Evolutionary conservation across 2,797 vertebrate genomes (phyloP).

Genomic region (Poeciliopsis infans): DNA sequence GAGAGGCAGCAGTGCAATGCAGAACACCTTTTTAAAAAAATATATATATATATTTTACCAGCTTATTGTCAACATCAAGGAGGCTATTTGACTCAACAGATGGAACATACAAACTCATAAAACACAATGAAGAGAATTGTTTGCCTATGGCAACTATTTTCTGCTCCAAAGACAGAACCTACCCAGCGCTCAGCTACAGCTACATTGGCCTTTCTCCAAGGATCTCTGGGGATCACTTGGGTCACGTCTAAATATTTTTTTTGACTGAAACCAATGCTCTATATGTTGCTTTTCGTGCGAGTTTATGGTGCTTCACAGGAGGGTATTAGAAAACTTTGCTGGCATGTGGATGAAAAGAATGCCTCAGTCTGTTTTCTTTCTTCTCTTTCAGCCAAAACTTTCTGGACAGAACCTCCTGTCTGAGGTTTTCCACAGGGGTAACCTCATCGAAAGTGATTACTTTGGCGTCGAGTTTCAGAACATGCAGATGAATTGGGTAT

Average conservation of each 20-base stretch:
- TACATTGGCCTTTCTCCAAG: neutral
- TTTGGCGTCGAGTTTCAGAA: conserved; percentile 97
- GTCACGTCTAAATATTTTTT: neutral
- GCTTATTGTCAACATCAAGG: conserved; percentile 32
- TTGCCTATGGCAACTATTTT: conserved; percentile 55
- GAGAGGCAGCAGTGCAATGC: conserved; percentile 1
- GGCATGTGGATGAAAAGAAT: conserved; percentile 31
- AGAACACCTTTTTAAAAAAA: conserved; percentile 2
- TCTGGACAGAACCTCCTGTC: conserved; percentile 85
- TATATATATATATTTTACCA: neutral
- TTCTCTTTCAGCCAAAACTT: conserved; percentile 82
- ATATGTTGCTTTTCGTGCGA: neutral
- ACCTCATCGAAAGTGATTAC: conserved; percentile 95
- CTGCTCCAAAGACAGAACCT: conserved; percentile 29
- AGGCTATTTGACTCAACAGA: conserved; percentile 42
- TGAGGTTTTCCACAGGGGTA: conserved; percentile 89
- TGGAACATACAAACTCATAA: conserved; percentile 37
- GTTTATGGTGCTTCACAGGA: conserved; percentile 1
- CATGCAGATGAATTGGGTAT: conserved; percentile 90
- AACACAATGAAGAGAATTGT: conserved; percentile 49
- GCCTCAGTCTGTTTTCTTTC: conserved; percentile 7
- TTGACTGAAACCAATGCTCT: neutral
- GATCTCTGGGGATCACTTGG: neutral
- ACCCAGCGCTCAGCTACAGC: conserved; percentile 3
- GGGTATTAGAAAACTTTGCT: conserved; percentile 14